A percentile compares a stretch with the other conserved stretches of the same genome.
phyloP scores from a whole-genome alignment of 2,888 invertebrate species.

The Eretmocerus hayati region DNA sequence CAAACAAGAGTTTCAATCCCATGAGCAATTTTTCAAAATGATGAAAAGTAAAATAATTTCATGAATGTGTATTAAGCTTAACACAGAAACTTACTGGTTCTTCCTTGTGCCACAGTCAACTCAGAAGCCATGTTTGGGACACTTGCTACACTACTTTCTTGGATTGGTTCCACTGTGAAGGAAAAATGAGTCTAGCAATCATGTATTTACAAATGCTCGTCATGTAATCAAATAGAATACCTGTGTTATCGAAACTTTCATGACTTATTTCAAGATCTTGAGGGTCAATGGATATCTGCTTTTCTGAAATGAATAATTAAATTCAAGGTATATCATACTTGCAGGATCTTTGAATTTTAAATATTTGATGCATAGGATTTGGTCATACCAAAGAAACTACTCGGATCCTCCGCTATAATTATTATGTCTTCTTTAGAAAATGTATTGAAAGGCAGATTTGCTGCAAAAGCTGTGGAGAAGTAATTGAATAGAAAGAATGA shows the following conservation, averaged over 20 bases:
- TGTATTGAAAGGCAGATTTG: slow-evolving; percentile 17
- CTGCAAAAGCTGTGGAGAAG: slow-evolving; percentile 19
- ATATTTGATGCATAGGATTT: neutral
- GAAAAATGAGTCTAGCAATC: no score
- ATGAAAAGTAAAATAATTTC: no score
- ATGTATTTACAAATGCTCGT: no score
- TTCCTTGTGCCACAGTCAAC: slow-evolving; percentile 21
- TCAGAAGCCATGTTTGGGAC: slow-evolving; percentile 17
- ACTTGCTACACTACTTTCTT: slow-evolving; percentile 16
- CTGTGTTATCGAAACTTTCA: no score
- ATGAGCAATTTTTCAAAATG: neutral
- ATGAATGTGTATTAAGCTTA: neutral
- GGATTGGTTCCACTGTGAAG: slow-evolving; percentile 11
- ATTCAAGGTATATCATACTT: neutral
- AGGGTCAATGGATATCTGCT: slow-evolving; percentile 16
- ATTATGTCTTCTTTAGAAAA: slow-evolving; percentile 20
- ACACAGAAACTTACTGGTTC: slow-evolving; percentile 17
- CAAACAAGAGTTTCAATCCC: no score
- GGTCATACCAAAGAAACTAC: slow-evolving; percentile 20
- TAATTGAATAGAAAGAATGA: no score
- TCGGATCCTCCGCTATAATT: slow-evolving; percentile 19
- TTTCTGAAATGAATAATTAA: slow-evolving; percentile 12
- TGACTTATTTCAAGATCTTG: slow-evolving; percentile 9
- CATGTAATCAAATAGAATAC: no score
- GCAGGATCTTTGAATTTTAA: neutral